phyloP scores from a whole-genome alignment of 2,888 invertebrate species.

The Cenopis cana region DNA sequence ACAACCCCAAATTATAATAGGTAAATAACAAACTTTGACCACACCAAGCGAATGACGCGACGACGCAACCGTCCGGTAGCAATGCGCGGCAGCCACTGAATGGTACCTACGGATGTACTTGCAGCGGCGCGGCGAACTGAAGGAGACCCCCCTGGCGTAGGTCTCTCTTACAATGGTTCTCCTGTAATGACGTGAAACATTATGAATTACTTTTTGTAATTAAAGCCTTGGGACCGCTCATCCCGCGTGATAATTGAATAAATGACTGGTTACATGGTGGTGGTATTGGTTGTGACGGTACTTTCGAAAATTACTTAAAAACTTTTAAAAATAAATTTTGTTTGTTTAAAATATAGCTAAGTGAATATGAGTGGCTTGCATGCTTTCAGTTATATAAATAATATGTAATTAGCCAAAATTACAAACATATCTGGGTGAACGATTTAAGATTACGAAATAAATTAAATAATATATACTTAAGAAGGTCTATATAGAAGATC shows the following conservation, averaged over 20 bases:
- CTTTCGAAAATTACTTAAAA: slow-evolving; percentile 29
- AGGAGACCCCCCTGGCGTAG: no score
- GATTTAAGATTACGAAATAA: no score
- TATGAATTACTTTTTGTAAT: slow-evolving; percentile 8
- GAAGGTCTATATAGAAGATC: no score
- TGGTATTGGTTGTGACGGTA: slow-evolving; percentile 21
- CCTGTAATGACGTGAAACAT: neutral
- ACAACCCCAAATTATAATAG: no score
- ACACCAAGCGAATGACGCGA: no score
- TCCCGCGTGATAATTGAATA: slow-evolving; percentile 40
- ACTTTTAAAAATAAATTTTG: slow-evolving; percentile 11
- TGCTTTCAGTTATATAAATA: neutral
- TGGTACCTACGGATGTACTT: no score
- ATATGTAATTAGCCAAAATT: neutral
- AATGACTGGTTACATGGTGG: slow-evolving; percentile 26
- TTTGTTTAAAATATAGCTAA: slow-evolving; percentile 7
- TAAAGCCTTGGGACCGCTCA: slow-evolving; percentile 28
- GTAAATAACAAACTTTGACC: no score
- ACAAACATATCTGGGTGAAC: neutral
- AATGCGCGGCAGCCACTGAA: no score
- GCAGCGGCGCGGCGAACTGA: no score
- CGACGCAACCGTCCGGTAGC: no score
- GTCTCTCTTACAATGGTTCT: neutral
- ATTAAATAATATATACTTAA: no score
- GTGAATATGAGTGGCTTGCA: neutral